Percentiles rank a stretch among this genome's conserved stretches.
Conservation (phyloP, 2,888 invertebrate species). For the Halocaridina rubra region DNA sequence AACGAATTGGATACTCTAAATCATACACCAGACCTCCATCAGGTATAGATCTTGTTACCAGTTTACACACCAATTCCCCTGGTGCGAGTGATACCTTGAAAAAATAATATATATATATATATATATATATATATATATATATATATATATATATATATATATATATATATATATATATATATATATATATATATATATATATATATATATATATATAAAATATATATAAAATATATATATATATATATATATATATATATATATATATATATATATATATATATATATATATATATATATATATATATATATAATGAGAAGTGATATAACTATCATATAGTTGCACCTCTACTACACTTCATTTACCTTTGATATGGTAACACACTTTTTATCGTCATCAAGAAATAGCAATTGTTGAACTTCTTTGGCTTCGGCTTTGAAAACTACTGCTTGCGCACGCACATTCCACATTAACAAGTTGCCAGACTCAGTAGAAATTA, state of each 20-base stretch:
- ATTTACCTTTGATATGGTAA: slow-evolving; percentile 80
- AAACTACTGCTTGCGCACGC: slow-evolving; percentile 78
- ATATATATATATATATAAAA: neutral
- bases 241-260: neutral
- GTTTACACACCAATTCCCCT: slow-evolving; percentile 41
- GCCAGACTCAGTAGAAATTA: slow-evolving; percentile 92
- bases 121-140: neutral
- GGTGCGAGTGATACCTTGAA: slow-evolving; percentile 31
- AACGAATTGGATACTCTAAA: slow-evolving; percentile 84
- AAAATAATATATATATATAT: neutral
- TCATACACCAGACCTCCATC: slow-evolving; percentile 83
- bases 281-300: neutral
- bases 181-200: neutral
- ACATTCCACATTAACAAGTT: slow-evolving; percentile 90
- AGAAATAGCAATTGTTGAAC: slow-evolving; percentile 81
- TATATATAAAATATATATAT: neutral
- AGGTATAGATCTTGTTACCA: slow-evolving; percentile 68
- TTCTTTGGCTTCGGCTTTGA: slow-evolving; percentile 85
- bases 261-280: neutral
- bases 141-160: neutral
- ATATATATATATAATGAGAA: no score
- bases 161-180: neutral
- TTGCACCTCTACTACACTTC: no score
- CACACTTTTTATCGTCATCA: slow-evolving; percentile 80
- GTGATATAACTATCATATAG: no score